phyloP scores from a whole-genome alignment of 2,113 vertebrate genomes.

The Nasalis larvatus region DNA sequence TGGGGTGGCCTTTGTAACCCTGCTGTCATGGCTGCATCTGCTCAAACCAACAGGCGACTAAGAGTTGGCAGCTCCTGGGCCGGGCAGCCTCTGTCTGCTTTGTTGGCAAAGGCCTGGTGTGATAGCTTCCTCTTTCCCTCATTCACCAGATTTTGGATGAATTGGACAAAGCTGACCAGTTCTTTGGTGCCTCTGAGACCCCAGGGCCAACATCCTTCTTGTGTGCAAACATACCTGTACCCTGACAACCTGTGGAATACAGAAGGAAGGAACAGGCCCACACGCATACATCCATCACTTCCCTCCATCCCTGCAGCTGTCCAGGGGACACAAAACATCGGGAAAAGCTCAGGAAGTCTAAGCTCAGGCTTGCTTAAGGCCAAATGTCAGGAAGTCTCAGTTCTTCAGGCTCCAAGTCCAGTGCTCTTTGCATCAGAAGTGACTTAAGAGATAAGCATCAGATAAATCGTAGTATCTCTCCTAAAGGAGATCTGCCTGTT shows the following conservation, averaged over 20 bases:
- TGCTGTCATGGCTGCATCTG: not conserved
- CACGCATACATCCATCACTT: accelerated
- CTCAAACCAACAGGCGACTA: not conserved
- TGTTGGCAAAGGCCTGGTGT: not conserved
- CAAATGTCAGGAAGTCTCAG: not conserved
- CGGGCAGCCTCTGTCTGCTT: not conserved
- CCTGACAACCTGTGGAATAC: not conserved
- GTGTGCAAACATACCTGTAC: accelerated
- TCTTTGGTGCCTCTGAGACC: not conserved
- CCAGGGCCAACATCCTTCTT: accelerated
- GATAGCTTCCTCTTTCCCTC: not conserved
- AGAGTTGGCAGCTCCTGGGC: not conserved
- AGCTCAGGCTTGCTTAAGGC: not conserved
- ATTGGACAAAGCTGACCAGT: not conserved
- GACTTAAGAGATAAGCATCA: not conserved
- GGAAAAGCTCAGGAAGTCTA: not conserved
- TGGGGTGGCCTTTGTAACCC: not conserved
- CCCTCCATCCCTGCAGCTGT: not conserved
- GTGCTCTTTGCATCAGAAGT: not conserved
- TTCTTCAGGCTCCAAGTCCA: not conserved
- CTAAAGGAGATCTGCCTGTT: not conserved
- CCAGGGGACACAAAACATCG: accelerated
- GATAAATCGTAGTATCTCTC: not conserved
- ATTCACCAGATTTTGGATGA: accelerated
- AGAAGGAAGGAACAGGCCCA: not conserved